phyloP scores from a whole-genome alignment of 2,888 invertebrate species.

The Cantharis rustica region DNA sequence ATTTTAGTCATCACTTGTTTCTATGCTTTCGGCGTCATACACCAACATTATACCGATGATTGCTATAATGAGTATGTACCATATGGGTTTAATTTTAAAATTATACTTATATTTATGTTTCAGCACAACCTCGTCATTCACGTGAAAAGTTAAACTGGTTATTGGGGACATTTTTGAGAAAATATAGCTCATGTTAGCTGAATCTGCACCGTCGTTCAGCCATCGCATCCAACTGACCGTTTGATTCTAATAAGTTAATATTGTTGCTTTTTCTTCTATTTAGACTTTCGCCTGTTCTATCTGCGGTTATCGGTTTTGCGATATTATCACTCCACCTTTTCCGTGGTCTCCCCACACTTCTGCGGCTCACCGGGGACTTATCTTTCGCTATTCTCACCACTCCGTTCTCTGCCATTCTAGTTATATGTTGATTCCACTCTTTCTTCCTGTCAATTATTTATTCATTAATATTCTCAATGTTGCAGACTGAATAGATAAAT shows the following conservation, averaged over 20 bases:
- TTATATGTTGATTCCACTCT: too few species aligned
- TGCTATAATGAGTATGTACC: slow-evolving; percentile 94
- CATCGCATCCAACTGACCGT: slow-evolving; percentile 97
- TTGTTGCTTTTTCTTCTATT: too few species aligned
- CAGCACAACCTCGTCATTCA: slow-evolving; percentile 86
- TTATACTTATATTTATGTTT: slow-evolving; percentile 92
- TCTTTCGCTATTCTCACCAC: too few species aligned
- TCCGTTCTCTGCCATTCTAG: too few species aligned
- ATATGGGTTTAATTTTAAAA: slow-evolving; percentile 90
- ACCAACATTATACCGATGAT: slow-evolving; percentile 97
- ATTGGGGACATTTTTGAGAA: slow-evolving; percentile 89
- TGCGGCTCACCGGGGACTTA: too few species aligned
- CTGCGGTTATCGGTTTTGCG: too few species aligned
- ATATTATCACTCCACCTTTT: too few species aligned
- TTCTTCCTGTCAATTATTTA: too few species aligned
- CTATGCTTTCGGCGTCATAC: slow-evolving; percentile 97
- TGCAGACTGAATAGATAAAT: too few species aligned
- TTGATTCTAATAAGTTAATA: slow-evolving; percentile 90
- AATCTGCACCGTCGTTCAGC: slow-evolving; percentile 91
- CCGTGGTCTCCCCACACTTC: too few species aligned
- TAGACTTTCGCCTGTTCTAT: too few species aligned
- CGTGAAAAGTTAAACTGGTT: slow-evolving; percentile 84
- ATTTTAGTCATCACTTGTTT: slow-evolving; percentile 98
- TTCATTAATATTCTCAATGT: too few species aligned
- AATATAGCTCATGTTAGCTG: slow-evolving; percentile 94